These are phyloP conservation scores for Ophonus ardosiacus DNA, from an alignment of 2,888 invertebrate species.

Conservation along the genomic window DNA sequence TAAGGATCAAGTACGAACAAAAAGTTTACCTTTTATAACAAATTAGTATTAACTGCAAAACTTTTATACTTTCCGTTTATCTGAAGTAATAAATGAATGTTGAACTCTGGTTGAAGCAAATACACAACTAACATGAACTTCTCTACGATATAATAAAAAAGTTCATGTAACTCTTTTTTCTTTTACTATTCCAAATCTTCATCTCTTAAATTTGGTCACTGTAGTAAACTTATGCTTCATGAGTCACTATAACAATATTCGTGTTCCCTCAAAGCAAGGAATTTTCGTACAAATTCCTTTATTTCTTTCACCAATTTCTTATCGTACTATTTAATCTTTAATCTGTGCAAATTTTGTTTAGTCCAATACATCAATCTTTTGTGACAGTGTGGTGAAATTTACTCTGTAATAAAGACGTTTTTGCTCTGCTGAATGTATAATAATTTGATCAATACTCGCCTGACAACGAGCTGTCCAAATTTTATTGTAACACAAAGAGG, in stretches of 20 bases:
- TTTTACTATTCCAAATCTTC: too few species aligned
- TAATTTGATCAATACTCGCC: slow-evolving; percentile 2
- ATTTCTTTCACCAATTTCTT: slow-evolving; percentile 1
- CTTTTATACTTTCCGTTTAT: too few species aligned
- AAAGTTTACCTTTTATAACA: too few species aligned
- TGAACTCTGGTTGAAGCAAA: too few species aligned
- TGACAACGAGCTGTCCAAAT: background rate
- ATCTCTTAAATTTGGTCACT: background rate
- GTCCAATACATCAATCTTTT: slow-evolving; percentile 14
- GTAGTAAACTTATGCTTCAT: too few species aligned
- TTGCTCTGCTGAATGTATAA: background rate
- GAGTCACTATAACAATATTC: background rate
- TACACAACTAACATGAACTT: too few species aligned
- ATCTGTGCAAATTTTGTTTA: slow-evolving; percentile 16
- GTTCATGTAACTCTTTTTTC: too few species aligned
- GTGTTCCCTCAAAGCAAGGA: background rate
- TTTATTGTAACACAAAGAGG: background rate
- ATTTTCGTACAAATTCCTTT: slow-evolving; percentile 3
- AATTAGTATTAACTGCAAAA: too few species aligned
- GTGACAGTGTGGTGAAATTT: slow-evolving; percentile 1
- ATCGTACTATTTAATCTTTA: slow-evolving; percentile 17
- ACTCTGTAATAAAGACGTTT: slow-evolving; percentile 10
- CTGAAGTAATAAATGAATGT: too few species aligned
- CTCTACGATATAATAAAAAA: too few species aligned
- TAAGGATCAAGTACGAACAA: too few species aligned